phyloP scores from a whole-genome alignment of 1,140 invertebrate genomes.

The Sesamia nonagrioides region DNA sequence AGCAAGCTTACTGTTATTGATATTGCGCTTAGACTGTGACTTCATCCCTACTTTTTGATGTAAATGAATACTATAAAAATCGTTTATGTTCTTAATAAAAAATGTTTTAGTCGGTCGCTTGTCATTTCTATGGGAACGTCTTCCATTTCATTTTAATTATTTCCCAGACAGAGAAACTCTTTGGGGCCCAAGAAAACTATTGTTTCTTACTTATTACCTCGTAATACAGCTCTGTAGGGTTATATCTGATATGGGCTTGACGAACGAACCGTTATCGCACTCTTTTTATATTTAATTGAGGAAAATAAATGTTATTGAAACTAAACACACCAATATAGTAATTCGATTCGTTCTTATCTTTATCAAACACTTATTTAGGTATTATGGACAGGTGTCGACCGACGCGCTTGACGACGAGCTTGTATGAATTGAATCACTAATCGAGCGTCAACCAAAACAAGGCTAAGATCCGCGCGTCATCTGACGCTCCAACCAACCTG shows the following conservation, averaged over 20 bases:
- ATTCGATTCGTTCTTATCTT: neutral
- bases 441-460: neutral
- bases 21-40: neutral
- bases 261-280: neutral
- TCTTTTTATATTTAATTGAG: neutral
- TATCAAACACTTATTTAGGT: neutral
- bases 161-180: neutral
- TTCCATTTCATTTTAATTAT: constrained; percentile 29
- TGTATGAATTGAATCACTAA: constrained; percentile 1
- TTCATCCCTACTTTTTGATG: neutral
- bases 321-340: neutral
- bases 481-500: neutral
- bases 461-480: constrained; percentile 11
- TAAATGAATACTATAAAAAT: neutral
- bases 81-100: constrained; percentile 9
- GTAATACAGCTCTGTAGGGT: constrained; percentile 7
- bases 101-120: constrained; percentile 14
- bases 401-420: neutral
- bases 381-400: neutral
- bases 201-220: constrained; percentile 19
- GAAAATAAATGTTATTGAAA: constrained; percentile 18
- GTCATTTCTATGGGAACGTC: constrained; percentile 31
- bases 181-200: constrained; percentile 14
- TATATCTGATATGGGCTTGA: constrained; percentile 6
- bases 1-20: neutral